phyloP scores from a whole-genome alignment of 2,888 invertebrate genomes.

The Tachina grossa region DNA sequence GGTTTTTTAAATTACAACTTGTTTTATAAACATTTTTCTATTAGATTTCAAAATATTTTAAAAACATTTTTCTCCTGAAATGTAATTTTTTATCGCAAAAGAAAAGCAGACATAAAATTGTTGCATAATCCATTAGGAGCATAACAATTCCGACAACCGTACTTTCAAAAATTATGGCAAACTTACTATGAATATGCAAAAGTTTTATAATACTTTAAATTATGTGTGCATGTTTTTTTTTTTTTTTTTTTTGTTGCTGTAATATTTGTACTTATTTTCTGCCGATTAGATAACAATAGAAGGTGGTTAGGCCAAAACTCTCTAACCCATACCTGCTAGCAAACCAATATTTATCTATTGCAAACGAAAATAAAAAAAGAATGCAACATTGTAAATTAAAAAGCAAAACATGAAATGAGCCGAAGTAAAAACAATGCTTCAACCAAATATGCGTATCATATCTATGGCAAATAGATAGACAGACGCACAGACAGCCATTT shows the following conservation, averaged over 20 bases:
- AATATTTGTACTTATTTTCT: slow-evolving; percentile 13
- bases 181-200: slow-evolving; percentile 32
- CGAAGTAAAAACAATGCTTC: slow-evolving; percentile 8
- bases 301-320: slow-evolving; percentile 57
- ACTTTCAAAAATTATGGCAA: slow-evolving; percentile 20
- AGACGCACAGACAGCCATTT: background rate
- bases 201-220: slow-evolving; percentile 38
- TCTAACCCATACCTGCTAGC: slow-evolving; percentile 19
- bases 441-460: slow-evolving; percentile 55
- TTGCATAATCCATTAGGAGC: slow-evolving; percentile 19
- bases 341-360: slow-evolving; percentile 10
- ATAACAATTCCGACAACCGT: slow-evolving; percentile 1
- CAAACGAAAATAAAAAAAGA: slow-evolving; percentile 6
- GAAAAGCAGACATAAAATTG: slow-evolving; percentile 20
- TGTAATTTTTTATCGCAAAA: slow-evolving; percentile 25
- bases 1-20: too few relatives aligned
- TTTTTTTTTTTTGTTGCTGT: too few relatives aligned
- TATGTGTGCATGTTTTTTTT: background rate
- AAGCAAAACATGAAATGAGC: slow-evolving; percentile 41
- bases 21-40: too few relatives aligned
- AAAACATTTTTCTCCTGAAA: background rate
- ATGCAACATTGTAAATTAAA: slow-evolving; percentile 2
- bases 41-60: slow-evolving; percentile 16
- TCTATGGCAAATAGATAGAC: slow-evolving; percentile 19
- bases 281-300: slow-evolving; percentile 69